Evolutionary conservation across 2,113 vertebrate genomes (phyloP), one percentile per base, ranked within the genome.

Genomic region (Chauna torquata): DNA sequence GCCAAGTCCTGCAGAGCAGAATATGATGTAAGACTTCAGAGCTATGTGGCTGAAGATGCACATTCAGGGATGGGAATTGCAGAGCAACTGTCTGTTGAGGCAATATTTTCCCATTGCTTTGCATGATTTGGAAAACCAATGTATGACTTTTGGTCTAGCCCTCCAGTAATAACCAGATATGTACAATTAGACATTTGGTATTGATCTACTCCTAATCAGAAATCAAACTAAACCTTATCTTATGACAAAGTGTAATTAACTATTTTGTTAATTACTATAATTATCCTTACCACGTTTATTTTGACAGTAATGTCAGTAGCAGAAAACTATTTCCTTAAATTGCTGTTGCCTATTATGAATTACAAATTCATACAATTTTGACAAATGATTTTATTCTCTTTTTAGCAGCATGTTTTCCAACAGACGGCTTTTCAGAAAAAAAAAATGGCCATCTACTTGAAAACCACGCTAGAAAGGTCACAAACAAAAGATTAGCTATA

Each of bases 221-320:
- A 98, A 96, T 94, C 95, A 97, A 97, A 97, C 65, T 91, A 94
- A 98, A 96, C 69, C 87, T 97, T 96, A 97, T 86, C 94, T 96
- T 94, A 93, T 94, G 96, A 98, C 95, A 97, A 98, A 98, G 80
- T 96, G 49, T 96, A 98, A 98, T 97, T 94, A 98, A 97, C 92
- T 96, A 81, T 97, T 98, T 98, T 96, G 92, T 97, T 98, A 98
- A 98, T 98, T 98, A 96, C 97, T 96, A 77, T 97, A 97, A 98
- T 98, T 97, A 98, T 96, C 91, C 86, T 94, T 54, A 95, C 71
- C 71, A 97, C 69, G 91, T 98, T 97, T 98, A 98, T 98, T 98
- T 98, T 98, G 93, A 98, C 92, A 97, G 94, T 79, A 91, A 47
- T 93, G 95, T 97, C 96, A 97, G 92, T 72, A 95, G 95, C 94